Evolutionary conservation across 2,888 invertebrate genomes (phyloP), one percentile per base, ranked within the genome.

Genomic region (Hoplodrina blanda): DNA sequence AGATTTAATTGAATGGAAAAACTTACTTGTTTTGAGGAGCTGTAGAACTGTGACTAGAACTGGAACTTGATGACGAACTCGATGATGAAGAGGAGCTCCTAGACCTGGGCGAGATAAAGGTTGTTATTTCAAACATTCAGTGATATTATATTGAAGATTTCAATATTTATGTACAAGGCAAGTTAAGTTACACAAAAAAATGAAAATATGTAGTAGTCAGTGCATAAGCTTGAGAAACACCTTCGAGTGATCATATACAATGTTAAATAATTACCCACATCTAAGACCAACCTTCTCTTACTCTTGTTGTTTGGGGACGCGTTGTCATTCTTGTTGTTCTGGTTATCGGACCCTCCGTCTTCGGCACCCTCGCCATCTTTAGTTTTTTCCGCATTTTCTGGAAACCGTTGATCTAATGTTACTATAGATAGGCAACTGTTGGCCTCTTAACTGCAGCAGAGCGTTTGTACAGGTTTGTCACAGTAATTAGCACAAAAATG

Each of bases 61-160:
- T 95, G 65, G 96, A 96, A 79, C 93, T 95, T 5, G 95, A 95
- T 15, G 95, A 94, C 0, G 96, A 93, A 77, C 92, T 94, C 0
- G 95, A 94, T 2, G 96, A 95, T 4, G 96, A 94, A 2, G 96
- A 95, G 0, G 96, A 94, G 76, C 95, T 95, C 69, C 93, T 91
- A 62, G 94, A 94, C 83, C 96, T 94, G 84, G 10, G 80, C 5
- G 20, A 41, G 30, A 56, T 7, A 55, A n/a, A 78, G 19, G 11
- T 19, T 33, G 50, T 30, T 44, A 41, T 25, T 13, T 37, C 13
- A 0, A 55, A 44, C 20, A 52, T 54, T 20, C 25, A 37, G 4
- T 41, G 10, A 50, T 17, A n/a, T 37, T 30, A 41, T 17, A 7
- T 5, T 49, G 7, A 49, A 6, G 8, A 49, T 44, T 44, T 13